Evolutionary conservation across 2,113 vertebrate genomes (phyloP).

Genomic region (Gadus macrocephalus): DNA sequence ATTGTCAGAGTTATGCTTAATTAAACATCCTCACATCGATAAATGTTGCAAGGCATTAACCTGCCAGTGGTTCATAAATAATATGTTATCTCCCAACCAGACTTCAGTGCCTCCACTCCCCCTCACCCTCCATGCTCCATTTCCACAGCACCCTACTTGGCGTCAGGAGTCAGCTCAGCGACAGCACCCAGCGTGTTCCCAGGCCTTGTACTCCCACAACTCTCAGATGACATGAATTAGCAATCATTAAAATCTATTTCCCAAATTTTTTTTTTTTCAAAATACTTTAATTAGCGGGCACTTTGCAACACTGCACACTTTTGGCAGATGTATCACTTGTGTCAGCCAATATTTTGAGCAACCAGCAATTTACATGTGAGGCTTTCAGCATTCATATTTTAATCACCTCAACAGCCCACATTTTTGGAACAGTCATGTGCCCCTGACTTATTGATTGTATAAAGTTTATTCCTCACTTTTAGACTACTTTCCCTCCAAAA

Average conservation of each 20-base stretch:
- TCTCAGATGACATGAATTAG: background rate
- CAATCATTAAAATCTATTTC: background rate
- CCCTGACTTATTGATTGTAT: conserved; percentile 42
- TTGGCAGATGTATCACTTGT: conserved; percentile 65
- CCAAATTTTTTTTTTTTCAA: conserved; percentile 56
- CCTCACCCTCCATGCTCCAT: conserved; percentile 23
- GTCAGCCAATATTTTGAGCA: conserved; percentile 63
- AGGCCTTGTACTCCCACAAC: background rate
- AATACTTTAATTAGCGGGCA: conserved; percentile 68
- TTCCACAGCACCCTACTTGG: conserved; percentile 12
- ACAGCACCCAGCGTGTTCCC: no score
- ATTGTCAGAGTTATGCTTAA: conserved; percentile 66
- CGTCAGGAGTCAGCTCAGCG: no score
- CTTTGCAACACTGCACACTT: conserved; percentile 57
- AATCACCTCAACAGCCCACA: conserved; percentile 37
- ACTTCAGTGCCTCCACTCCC: background rate
- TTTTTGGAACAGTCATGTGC: conserved; percentile 36
- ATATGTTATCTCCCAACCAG: conserved; percentile 47
- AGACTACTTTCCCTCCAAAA: no score
- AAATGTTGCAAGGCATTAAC: conserved; percentile 73
- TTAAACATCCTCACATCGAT: conserved; percentile 71
- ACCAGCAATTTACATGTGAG: conserved; percentile 59
- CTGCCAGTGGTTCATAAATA: conserved; percentile 70
- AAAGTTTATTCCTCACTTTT: conserved; percentile 36
- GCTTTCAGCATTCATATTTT: conserved; percentile 67